These are phyloP conservation scores for Halichoerus grypus DNA, from an alignment of 2,113 vertebrate species.

Conservation along the genomic window DNA sequence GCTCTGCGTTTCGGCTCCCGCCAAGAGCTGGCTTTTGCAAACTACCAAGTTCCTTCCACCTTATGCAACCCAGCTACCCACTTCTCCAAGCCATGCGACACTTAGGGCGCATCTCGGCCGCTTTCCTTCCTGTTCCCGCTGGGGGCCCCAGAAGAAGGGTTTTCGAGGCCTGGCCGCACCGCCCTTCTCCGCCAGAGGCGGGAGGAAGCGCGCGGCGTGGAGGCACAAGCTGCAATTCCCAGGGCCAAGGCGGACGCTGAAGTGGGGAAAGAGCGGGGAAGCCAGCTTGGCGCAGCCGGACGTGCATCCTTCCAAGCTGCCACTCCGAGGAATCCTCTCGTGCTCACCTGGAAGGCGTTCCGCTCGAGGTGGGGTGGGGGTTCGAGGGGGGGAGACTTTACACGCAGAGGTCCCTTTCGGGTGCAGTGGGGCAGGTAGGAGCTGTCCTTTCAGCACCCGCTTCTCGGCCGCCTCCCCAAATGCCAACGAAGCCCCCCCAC, in stretches of 20 bases:
- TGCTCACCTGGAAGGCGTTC: conserved; percentile 59
- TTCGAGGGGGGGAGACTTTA: neutral
- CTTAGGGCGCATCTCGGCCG: conserved; percentile 56
- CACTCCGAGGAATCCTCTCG: conserved; percentile 15
- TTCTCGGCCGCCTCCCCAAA: conserved; percentile 65
- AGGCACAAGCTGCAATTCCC: conserved; percentile 21
- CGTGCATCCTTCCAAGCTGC: conserved; percentile 58
- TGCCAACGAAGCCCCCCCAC: conserved; percentile 2
- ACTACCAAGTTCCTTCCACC: conserved; percentile 81
- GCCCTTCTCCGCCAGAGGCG: neutral
- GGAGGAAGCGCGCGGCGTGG: conserved; percentile 54
- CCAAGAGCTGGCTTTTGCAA: conserved; percentile 72
- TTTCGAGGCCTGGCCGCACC: conserved; percentile 51
- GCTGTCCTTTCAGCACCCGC: conserved; percentile 87
- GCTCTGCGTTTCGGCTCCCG: conserved; percentile 50
- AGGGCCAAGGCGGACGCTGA: conserved; percentile 33
- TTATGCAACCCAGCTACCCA: conserved; percentile 78
- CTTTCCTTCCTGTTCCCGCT: conserved; percentile 72
- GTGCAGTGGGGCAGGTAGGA: conserved; percentile 77
- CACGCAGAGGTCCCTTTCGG: conserved; percentile 61
- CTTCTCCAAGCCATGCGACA: conserved; percentile 73
- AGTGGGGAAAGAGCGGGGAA: conserved; percentile 31
- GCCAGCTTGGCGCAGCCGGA: conserved; percentile 68
- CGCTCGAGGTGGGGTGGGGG: neutral
- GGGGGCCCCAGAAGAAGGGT: conserved; percentile 72